Conservation (phyloP, 2,888 invertebrate species). For the Drosophila seclusa region DNA sequence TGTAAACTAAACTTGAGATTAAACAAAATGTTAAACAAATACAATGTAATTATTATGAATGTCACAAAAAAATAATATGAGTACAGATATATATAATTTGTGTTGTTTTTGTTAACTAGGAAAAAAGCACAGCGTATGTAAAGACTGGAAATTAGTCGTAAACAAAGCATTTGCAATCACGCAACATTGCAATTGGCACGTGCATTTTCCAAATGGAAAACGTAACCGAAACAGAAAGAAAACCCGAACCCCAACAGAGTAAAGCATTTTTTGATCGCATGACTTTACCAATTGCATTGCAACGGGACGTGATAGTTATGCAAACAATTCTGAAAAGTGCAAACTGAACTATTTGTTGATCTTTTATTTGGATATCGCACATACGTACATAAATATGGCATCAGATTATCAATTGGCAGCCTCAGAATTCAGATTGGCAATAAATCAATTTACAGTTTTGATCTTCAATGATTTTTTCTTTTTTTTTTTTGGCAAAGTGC, state of each 20-base stretch:
- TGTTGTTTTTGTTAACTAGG: conserved; percentile 24
- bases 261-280: conserved; percentile 42
- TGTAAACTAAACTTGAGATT: conserved; percentile 40
- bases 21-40: conserved; percentile 3
- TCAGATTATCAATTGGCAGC: conserved; percentile 8
- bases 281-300: conserved; percentile 53
- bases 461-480: conserved; percentile 17
- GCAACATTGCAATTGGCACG: conserved; percentile 47
- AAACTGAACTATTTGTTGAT: neutral
- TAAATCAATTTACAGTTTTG: conserved; percentile 49
- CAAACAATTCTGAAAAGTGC: conserved; percentile 49
- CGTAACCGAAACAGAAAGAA: neutral
- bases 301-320: conserved; percentile 61
- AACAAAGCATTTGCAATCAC: conserved; percentile 47
- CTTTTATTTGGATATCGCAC: neutral
- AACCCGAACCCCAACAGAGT: neutral
- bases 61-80: conserved; percentile 19
- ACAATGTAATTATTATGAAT: conserved; percentile 26
- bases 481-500: conserved; percentile 20
- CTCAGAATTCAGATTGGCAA: conserved; percentile 20
- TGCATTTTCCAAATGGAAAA: conserved; percentile 17
- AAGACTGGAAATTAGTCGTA: conserved; percentile 42
- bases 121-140: conserved; percentile 3
- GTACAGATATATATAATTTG: conserved; percentile 15
- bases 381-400: neutral